phyloP scores from a whole-genome alignment of 2,113 vertebrate species.

The Myrmecobius fasciatus region DNA sequence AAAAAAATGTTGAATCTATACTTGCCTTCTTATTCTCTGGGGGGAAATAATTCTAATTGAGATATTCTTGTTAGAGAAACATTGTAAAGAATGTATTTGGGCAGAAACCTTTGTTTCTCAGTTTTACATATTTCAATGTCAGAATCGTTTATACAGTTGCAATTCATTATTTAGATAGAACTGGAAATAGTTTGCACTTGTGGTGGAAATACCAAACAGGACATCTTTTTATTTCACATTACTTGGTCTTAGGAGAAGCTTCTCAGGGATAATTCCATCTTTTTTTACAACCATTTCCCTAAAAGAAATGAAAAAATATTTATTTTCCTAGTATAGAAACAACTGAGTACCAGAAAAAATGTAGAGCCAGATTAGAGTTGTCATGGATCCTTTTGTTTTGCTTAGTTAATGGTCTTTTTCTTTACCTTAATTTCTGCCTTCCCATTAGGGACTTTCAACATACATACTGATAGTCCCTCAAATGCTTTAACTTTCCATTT shows the following conservation, averaged over 20 bases:
- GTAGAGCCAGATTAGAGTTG: conserved; percentile 36
- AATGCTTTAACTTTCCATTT: not conserved
- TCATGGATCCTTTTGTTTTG: conserved; percentile 51
- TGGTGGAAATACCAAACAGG: not conserved
- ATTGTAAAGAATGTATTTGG: conserved; percentile 11
- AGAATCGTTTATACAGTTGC: conserved; percentile 37
- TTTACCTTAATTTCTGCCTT: not conserved
- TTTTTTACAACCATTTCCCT: conserved; percentile 33
- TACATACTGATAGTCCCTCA: not conserved
- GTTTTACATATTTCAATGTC: conserved; percentile 36
- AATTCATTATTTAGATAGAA: conserved; percentile 1
- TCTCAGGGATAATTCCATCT: conserved; percentile 21
- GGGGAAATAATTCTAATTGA: conserved; percentile 46
- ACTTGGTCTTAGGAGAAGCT: not conserved
- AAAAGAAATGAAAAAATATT: conserved; percentile 26
- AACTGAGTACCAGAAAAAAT: not conserved
- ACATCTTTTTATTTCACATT: conserved; percentile 6
- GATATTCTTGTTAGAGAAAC: conserved; percentile 53
- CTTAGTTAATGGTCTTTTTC: not conserved
- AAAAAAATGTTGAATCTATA: not conserved
- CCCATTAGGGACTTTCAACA: not conserved
- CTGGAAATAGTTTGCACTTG: conserved; percentile 15
- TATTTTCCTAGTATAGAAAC: conserved; percentile 16
- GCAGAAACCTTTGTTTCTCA: conserved; percentile 56
- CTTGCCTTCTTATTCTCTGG: conserved; percentile 55